Percentiles rank a stretch among this genome's conserved stretches.
These are phyloP conservation scores for Platyscapa corneri DNA, from an alignment of 1,140 invertebrate species.

Conservation along the genomic window DNA sequence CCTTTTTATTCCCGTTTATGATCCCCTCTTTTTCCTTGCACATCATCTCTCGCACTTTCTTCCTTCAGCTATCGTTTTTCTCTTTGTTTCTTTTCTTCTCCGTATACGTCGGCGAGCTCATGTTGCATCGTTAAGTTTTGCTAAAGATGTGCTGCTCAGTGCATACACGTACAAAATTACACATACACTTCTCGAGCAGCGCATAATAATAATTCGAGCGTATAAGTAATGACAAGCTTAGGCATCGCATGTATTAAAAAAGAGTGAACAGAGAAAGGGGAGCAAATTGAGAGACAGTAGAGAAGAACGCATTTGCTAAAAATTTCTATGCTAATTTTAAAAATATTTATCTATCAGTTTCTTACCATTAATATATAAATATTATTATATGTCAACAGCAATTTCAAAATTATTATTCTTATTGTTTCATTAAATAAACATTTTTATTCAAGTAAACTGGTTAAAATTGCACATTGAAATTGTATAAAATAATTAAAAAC, in stretches of 20 bases:
- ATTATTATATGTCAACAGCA: neutral
- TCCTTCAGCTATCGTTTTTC: neutral
- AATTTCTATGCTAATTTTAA: neutral
- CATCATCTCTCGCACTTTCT: conserved; percentile 27
- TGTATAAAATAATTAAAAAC: neutral
- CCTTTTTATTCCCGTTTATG: conserved; percentile 38
- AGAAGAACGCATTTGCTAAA: neutral
- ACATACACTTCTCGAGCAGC: neutral
- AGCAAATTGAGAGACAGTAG: conserved; percentile 24
- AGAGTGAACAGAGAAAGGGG: neutral
- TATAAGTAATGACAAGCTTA: conserved; percentile 49
- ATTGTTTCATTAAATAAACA: no score
- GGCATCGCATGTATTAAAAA: conserved; percentile 19
- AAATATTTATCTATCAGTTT: neutral
- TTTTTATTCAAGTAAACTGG: neutral
- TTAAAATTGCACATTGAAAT: neutral
- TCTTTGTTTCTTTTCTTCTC: conserved; percentile 2
- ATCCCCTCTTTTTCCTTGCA: conserved; percentile 4
- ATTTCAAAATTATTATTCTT: neutral
- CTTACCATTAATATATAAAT: neutral
- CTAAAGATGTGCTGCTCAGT: conserved; percentile 41
- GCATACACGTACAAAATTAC: conserved; percentile 6
- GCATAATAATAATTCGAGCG: conserved; percentile 47
- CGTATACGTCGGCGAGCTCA: conserved; percentile 22
- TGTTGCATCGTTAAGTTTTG: conserved; percentile 47